Conservation (phyloP, 2,797 vertebrate species). For the Eospalax fontanierii region DNA sequence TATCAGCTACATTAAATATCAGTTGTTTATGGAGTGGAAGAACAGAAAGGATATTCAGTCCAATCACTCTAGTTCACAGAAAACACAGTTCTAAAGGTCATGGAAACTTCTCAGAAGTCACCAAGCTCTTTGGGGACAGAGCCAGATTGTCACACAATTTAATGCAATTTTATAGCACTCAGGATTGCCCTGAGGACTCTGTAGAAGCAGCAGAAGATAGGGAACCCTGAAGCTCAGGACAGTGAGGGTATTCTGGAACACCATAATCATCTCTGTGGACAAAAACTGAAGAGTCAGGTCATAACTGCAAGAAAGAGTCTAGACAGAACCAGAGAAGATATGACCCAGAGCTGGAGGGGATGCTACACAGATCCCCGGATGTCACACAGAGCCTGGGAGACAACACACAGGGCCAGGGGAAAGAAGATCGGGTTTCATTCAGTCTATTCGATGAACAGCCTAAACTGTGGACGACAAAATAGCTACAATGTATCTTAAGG, state of each 20-base stretch:
- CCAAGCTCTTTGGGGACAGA: neutral
- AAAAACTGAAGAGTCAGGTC: neutral
- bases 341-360: no score
- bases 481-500: neutral
- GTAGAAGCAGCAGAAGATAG: conserved; percentile 20
- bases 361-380: no score
- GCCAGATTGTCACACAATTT: neutral
- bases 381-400: no score
- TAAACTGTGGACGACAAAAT: conserved; percentile 3
- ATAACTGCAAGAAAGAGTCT: neutral
- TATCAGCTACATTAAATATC: neutral
- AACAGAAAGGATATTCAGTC: neutral
- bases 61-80: conserved; percentile 9
- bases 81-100: neutral
- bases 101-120: neutral
- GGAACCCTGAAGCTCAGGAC: neutral
- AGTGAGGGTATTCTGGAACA: neutral
- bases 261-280: neutral
- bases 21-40: conserved; percentile 21
- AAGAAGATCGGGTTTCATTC: neutral
- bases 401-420: neutral
- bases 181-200: neutral
- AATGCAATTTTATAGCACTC: neutral
- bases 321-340: neutral
- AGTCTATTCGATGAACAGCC: neutral